Percentiles rank a stretch among this genome's conserved stretches.
These are phyloP conservation scores for Malurus alboscapulatus DNA, from an alignment of 2,113 vertebrate species.

Conservation along the genomic window DNA sequence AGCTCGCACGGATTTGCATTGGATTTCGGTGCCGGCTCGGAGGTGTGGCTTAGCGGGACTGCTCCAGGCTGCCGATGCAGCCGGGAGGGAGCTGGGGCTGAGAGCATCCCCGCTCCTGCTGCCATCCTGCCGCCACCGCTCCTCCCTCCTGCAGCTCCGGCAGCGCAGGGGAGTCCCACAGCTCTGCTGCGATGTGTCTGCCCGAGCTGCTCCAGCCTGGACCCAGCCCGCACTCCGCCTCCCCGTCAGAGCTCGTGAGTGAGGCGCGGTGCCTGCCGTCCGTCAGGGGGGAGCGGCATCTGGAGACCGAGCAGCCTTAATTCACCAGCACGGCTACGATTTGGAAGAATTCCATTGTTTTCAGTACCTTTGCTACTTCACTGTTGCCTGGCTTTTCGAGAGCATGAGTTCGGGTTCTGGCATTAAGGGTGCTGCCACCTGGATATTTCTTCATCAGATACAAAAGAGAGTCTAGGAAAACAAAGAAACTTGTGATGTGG, in stretches of 20 bases:
- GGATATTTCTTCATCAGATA: not conserved
- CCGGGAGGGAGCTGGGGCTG: not conserved
- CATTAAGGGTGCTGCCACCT: not conserved
- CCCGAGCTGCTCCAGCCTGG: slow-evolving; percentile 14
- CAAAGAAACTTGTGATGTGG: slow-evolving; percentile 57
- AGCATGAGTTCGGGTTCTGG: not conserved
- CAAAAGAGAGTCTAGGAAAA: not conserved
- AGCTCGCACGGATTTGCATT: slow-evolving; percentile 6
- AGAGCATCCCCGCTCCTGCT: not conserved
- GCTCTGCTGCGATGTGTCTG: slow-evolving; percentile 21
- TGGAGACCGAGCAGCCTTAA: not conserved
- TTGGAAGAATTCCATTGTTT: not conserved
- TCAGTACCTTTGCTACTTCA: not conserved
- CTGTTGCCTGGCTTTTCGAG: slow-evolving; percentile 28
- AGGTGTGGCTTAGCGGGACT: slow-evolving; percentile 47
- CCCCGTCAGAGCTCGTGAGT: not conserved
- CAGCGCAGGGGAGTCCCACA: slow-evolving; percentile 50
- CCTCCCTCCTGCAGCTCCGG: slow-evolving; percentile 75
- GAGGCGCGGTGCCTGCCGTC: slow-evolving; percentile 16
- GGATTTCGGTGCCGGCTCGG: slow-evolving; percentile 11
- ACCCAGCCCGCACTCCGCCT: not conserved
- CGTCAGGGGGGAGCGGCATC: slow-evolving; percentile 10
- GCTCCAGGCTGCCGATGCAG: not conserved
- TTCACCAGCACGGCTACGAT: not conserved
- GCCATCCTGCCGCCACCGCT: slow-evolving; percentile 61